Percentiles rank a stretch among this genome's conserved stretches.
phyloP scores from a whole-genome alignment of 2,797 vertebrate species.

The Chaetophractus vellerosus region DNA sequence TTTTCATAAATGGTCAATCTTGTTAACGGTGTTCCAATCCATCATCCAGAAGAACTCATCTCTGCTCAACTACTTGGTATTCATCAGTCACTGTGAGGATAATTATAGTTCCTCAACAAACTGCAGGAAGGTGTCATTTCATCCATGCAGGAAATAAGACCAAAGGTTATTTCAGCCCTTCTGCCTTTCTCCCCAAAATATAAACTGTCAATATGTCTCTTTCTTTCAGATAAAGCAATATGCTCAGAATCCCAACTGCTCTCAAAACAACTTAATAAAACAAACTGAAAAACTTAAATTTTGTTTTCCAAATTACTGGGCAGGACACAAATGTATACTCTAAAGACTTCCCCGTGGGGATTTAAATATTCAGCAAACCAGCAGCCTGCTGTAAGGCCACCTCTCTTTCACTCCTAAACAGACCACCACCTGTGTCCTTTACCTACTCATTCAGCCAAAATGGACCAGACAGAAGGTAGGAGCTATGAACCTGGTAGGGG shows the following conservation, averaged over 20 bases:
- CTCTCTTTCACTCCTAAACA: not conserved
- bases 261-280: not conserved
- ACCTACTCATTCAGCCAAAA: not conserved
- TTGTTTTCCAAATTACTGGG: not conserved
- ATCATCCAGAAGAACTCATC: conserved; percentile 23
- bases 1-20: not conserved
- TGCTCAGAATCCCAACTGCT: not conserved
- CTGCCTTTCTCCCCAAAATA: not conserved
- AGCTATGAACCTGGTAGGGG: not conserved
- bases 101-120: conserved; percentile 12
- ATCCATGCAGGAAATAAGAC: not conserved
- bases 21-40: not conserved
- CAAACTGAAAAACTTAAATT: not conserved
- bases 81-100: not conserved
- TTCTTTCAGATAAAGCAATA: not conserved
- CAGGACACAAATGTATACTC: not conserved
- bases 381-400: not conserved
- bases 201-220: not conserved
- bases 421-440: not conserved
- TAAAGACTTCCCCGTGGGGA: not conserved
- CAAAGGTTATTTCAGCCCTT: not conserved
- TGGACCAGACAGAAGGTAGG: not conserved
- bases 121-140: not conserved
- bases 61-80: not conserved
- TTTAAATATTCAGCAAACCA: no score